Conservation (phyloP, 2,797 vertebrate genomes). For the Natrix natrix region DNA sequence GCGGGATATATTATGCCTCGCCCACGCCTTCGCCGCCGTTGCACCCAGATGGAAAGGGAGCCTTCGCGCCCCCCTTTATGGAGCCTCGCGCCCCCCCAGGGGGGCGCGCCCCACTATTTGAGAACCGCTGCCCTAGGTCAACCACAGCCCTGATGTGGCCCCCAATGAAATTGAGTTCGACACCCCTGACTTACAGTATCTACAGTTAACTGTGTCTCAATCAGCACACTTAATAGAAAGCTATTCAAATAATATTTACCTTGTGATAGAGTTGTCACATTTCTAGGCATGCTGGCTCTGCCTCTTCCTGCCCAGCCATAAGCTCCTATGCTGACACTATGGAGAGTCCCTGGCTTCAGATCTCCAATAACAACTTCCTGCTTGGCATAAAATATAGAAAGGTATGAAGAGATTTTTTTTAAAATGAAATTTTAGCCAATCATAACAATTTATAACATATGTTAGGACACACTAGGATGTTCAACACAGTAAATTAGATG, state of each 20-base stretch:
- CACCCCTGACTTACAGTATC: background rate
- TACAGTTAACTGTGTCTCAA: background rate
- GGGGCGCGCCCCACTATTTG: no score
- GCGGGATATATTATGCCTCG: no score
- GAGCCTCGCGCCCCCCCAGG: no score
- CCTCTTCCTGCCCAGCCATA: slow-evolving; percentile 87
- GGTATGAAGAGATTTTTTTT: slow-evolving; percentile 31
- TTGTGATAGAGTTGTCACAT: slow-evolving; percentile 82
- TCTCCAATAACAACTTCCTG: slow-evolving; percentile 85
- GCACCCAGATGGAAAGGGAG: no score
- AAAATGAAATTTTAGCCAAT: background rate
- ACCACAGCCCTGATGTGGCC: no score
- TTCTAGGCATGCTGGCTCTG: slow-evolving; percentile 83
- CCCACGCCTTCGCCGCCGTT: no score
- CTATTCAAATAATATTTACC: slow-evolving; percentile 69
- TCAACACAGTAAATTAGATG: background rate
- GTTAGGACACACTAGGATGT: background rate
- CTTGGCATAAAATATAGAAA: background rate
- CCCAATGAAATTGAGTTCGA: no score
- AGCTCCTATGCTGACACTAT: slow-evolving; percentile 85
- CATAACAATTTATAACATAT: background rate
- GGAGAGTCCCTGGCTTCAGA: slow-evolving; percentile 83
- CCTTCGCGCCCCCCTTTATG: no score
- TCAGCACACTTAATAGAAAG: background rate
- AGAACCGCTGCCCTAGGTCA: no score